Base-by-base conservation (phyloP, 2,888 invertebrate genomes). In the Amiota mariae region DNA sequence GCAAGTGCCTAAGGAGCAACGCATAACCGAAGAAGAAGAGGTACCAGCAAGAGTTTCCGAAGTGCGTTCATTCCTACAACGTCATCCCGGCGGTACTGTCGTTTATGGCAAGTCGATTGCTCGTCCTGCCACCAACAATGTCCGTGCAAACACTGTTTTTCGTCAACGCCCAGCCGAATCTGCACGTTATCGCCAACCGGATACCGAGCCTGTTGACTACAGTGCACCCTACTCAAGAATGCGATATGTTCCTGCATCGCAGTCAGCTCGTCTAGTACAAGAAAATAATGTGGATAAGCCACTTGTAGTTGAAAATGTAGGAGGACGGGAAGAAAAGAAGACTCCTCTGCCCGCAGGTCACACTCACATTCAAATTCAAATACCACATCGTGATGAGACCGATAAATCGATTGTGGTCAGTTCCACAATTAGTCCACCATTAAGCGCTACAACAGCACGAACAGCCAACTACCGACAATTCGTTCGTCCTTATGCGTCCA, bases 221-320 rank as follows among this genome's bases (percentile, higher is more conserved):
- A 88, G 87, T 75, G 85, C 87, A 3, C 87, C 88, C 2, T 88
- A 88, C 70, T 84, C 88, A 0, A 83, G 85, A 48, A 88, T 88
- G 88, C 80, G 88, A 3, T 82, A 80, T 71, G 75, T 81, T 70
- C 81, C 85, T 1, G 78, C 82, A 6, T 36, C 36, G 36, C 78
- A 78, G 12, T 75, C 79, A 0, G 78, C 79, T 3, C 77, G 84
- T 2, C 46, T 84, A 10, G 75, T 76, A 2, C 59, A 59, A 20
- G 79, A 80, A 51, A 73, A 73, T 3, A 77, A 15, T 36, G 70
- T 48, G 2, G 54, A 70, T 15, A 67, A 66, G 8, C 49, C 70
- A 51, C 59, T 72, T 20, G 36, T 64, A 8, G 61, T 59, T 15
- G 74, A 67, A 68, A 51, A 18, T 48, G 8, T n/a, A 24, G 18